Conservation (phyloP, 2,797 vertebrate species). For the Myripristis murdjan region DNA sequence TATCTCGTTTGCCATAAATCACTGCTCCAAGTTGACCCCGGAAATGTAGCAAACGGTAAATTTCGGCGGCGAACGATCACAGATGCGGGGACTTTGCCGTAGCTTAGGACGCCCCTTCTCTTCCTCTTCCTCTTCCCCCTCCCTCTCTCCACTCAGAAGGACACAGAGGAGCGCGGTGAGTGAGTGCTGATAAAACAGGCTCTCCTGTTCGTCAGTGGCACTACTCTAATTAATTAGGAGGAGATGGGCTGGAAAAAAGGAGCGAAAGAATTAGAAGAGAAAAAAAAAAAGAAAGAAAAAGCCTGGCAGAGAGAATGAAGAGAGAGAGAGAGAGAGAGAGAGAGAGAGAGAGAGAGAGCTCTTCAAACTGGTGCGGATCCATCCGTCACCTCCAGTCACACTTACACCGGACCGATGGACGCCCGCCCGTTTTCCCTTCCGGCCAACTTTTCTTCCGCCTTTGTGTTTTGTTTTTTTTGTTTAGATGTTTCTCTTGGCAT, state of each 20-base stretch:
- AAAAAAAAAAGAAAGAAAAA: slow-evolving; percentile 41
- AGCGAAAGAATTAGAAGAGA: slow-evolving; percentile 58
- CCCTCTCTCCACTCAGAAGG: slow-evolving; percentile 47
- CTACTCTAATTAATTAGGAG: slow-evolving; percentile 98
- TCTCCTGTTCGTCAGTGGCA: slow-evolving; percentile 86
- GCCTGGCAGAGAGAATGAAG: slow-evolving; percentile 54
- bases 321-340: no score
- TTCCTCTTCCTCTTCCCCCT: slow-evolving; percentile 15
- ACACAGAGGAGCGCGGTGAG: slow-evolving; percentile 71
- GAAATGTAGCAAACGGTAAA: no score
- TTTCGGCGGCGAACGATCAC: no score
- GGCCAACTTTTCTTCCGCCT: slow-evolving; percentile 9
- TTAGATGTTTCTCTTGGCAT: slow-evolving; percentile 28
- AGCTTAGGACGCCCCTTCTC: slow-evolving; percentile 13
- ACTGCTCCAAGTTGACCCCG: no score
- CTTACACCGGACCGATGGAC: slow-evolving; percentile 23
- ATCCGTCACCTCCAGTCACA: slow-evolving; percentile 49
- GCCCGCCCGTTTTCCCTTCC: slow-evolving; percentile 24
- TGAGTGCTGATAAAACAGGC: slow-evolving; percentile 95
- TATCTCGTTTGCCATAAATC: no score
- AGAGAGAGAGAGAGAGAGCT: no score
- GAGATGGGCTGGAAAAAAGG: slow-evolving; percentile 75
- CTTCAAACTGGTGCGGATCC: slow-evolving; percentile 55
- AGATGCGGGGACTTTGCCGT: slow-evolving; percentile 8
- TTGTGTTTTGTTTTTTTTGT: slow-evolving; percentile 33